Base-by-base conservation (phyloP, 2,113 vertebrate genomes). In the Datnioides undecimradiatus region DNA sequence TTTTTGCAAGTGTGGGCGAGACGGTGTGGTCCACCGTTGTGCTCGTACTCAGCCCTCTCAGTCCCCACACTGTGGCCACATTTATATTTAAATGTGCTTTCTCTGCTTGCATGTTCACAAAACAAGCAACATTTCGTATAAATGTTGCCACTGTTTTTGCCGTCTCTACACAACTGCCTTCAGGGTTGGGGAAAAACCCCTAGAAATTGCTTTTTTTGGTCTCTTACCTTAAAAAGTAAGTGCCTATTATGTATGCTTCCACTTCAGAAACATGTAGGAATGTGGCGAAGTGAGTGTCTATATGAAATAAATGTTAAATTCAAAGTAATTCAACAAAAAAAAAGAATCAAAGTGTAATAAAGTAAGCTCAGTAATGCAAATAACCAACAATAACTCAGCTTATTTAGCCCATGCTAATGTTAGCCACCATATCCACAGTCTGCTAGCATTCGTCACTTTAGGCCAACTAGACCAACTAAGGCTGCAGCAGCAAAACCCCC, bases 1-100 rank as follows among this genome's bases (percentile, higher is more conserved):
- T 93, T 87, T 87, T 63, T 69, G 48, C 43, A 36, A 25, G 40
- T 74, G 87, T 82, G 79, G 72, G 60, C 0, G 21, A 54, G 69
- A 31, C 43, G 1, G 38, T 34, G 72, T 19, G 74, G 67, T 67
- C 3, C n/a, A 1, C 58, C 6, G 25, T 63, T 21, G 48, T 73
- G 51, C 52, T 87, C 52, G 6, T 41, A 64, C 60, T 80, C 75
- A 63, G 49, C 74, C 19, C 45, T 65, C 43, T 76, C 11, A 5
- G 45, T 77, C 60, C 48, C 43, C 51, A 46, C 23, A 10, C n/a
- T 55, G 71, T 19, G 70, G 55, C 51, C 79, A 55, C 36, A 55
- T 74, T 85, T 85, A 34, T 43, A 76, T 88, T 67, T 60, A 62
- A 38, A 64, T 55, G 5, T n/a, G 36, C 54, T 62, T 52, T n/a